Base-by-base conservation (phyloP, 2,113 vertebrate species). In the Platichthys stellatus region DNA sequence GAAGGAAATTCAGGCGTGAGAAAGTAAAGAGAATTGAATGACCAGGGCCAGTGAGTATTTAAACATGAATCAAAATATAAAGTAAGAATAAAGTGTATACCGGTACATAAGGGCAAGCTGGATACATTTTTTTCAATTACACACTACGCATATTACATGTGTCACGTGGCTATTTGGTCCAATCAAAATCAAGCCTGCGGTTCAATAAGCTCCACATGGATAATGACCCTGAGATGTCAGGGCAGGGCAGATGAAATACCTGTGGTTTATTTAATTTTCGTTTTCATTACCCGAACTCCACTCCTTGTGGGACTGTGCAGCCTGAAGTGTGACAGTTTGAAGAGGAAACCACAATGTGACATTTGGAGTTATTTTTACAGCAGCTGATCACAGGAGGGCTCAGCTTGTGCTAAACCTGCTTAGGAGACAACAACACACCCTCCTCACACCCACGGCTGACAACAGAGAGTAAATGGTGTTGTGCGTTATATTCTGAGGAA, bases 291-390 rank as follows among this genome's bases (percentile, higher is more conserved):
- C 65, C 20, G 45, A 62, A 5, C 6, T 3, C 51, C 51, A 54
- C 20, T 7, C 20, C 8, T 5, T 18, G 17, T 18, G 31, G 6
- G 31, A 57, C n/a, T 43, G 18, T 18, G 23, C 2, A 24, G 24
- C 26, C 1, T 17, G 2, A 17, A 71, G 5, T 63, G 26, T 21
- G 31, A 7, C 4, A 28, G 9, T 74, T 69, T 23, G 21, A 35
- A 70, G 3, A 21, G 59, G 35, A 61, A 70, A 53, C 31, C 15
- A 73, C n/a, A 71, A 69, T 71, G 63, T 75, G 69, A 64, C 69
- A 60, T 31, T 6, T 31, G 31, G 31, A 31, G 62, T 54, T 88
- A 67, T 88, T 84, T 68, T 76, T 85, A 45, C 68, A 82, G 12
- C 68, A 83, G 76, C 72, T 84, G 77, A 84, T 23, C 38, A n/a